Base-by-base conservation (phyloP, 2,113 vertebrate species). In the Austrofundulus limnaeus region DNA sequence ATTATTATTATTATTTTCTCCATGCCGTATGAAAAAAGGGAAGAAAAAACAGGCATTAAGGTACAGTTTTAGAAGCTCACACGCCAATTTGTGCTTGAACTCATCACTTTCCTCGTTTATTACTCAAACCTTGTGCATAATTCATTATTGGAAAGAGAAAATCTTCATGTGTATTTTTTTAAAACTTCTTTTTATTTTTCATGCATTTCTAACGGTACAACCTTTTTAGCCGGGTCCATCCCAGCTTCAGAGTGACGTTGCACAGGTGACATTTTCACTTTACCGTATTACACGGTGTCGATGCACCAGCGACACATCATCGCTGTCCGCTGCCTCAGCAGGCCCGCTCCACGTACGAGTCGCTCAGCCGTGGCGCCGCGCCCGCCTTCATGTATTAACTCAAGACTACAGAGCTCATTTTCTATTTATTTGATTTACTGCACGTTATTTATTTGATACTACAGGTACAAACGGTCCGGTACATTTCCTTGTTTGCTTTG, bases 41-140 rank as follows among this genome's bases (percentile, higher is more conserved):
- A 83, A 87, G 71, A 67, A 60, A 62, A 54, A 50, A 45, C 54
- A 75, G 83, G 82, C 83, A 80, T 83, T 77, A 82, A 20, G 74
- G 76, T 83, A 82, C 75, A 58, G 25, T 80, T 65, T 64, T 75
- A 45, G 59, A 70, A 63, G 20, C 48, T 77, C 20, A 70, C 57
- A 78, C 47, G 59, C 77, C 67, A 51, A 28, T 20, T 73, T 78
- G 19, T 74, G 45, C 45, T 74, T 45, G 39, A 48, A 70, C 66
- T 51, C 56, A 49, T 43, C 3, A 28, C 65, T 67, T 67, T 59
- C 31, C 60, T 81, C 9, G 43, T 80, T 75, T 57, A 43, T 45
- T 60, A 25, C n/a, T 63, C 15, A 17, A 20, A 39, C 49, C 67
- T 68, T 50, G 23, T 49, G 24, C 39, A 12, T 76, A 52, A 70